A percentile compares a stretch with the other conserved stretches of the same genome.
phyloP scores from a whole-genome alignment of 2,797 vertebrate species.

The Erethizon dorsatum region DNA sequence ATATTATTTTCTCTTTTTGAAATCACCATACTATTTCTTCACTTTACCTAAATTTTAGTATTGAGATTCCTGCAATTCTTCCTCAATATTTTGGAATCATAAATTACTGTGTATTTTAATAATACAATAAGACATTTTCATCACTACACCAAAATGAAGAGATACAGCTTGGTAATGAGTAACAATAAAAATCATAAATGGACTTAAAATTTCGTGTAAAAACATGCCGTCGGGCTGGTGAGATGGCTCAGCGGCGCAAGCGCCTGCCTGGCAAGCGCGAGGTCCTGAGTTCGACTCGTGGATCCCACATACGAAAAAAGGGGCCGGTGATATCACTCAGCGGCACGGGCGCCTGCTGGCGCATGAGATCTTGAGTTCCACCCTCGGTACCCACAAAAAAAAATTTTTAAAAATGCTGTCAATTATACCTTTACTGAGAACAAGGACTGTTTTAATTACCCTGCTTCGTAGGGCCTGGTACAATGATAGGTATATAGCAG shows the following conservation, averaged over 20 bases:
- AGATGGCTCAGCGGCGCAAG: no score
- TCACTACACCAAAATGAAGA: background rate
- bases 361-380: no score
- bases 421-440: background rate
- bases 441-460: background rate
- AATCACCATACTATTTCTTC: background rate
- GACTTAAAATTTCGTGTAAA: background rate
- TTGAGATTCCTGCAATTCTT: background rate
- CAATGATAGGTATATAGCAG: background rate
- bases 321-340: no score
- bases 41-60: constrained; percentile 34
- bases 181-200: constrained; percentile 19
- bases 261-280: no score
- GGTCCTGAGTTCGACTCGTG: no score
- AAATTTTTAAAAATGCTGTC: background rate
- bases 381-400: no score
- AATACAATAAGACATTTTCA: background rate
- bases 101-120: constrained; percentile 1
- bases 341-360: no score
- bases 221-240: background rate
- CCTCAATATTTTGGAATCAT: background rate
- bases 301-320: no score
- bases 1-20: background rate
- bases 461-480: background rate
- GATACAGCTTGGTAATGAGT: background rate